phyloP scores from a whole-genome alignment of 2,888 invertebrate genomes.

The Biston stratarius region DNA sequence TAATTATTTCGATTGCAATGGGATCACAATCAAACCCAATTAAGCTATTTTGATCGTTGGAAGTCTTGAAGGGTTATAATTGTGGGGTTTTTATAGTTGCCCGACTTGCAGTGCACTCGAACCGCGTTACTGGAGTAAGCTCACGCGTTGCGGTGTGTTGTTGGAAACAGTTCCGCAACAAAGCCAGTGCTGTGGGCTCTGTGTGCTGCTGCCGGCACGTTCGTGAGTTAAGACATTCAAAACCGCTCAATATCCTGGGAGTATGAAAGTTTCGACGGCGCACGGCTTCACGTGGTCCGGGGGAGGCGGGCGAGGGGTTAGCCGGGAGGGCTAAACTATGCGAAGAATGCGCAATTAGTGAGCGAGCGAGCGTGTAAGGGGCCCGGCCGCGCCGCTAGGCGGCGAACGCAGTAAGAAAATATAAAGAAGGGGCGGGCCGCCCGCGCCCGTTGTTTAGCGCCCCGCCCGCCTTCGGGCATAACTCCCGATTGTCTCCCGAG shows the following conservation, averaged over 20 bases:
- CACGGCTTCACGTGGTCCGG: conserved; percentile 86
- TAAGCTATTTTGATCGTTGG: conserved; percentile 9
- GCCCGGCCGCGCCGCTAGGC: conserved; percentile 87
- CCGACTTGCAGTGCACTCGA: conserved; percentile 27
- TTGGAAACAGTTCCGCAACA: conserved; percentile 77
- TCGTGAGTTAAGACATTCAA: conserved; percentile 87
- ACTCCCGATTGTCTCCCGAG: conserved; percentile 86
- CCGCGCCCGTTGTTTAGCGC: conserved; percentile 85
- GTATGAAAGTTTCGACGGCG: conserved; percentile 86
- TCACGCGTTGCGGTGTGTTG: conserved; percentile 64
- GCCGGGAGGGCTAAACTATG: conserved; percentile 95
- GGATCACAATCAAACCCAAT: neutral
- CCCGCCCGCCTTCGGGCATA: conserved; percentile 84
- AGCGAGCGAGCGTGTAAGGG: conserved; percentile 90
- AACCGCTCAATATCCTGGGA: conserved; percentile 86
- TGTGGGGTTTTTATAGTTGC: conserved; percentile 20
- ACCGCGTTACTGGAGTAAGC: conserved; percentile 51
- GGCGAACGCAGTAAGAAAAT: conserved; percentile 89
- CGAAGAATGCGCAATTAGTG: conserved; percentile 99
- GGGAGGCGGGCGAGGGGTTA: conserved; percentile 84
- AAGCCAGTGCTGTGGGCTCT: conserved; percentile 67
- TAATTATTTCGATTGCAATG: too few relatives aligned
- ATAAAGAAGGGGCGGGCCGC: conserved; percentile 89
- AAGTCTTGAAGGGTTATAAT: conserved; percentile 6
- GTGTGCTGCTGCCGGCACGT: conserved; percentile 72